Evolutionary conservation across 2,888 invertebrate species (phyloP).

Genomic region (Tenthredo notha): DNA sequence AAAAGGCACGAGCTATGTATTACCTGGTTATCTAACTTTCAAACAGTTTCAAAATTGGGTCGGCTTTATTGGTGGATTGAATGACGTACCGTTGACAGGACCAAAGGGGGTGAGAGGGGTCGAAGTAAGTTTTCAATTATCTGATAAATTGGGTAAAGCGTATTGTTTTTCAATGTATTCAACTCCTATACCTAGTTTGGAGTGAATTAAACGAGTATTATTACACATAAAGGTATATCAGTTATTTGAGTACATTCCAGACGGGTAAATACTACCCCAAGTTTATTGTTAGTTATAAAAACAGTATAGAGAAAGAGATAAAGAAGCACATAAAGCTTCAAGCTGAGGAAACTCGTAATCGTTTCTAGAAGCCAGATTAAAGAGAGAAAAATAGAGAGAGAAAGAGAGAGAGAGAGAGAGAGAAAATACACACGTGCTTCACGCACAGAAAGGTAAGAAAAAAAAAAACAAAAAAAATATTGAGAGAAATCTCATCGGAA

Average conservation of each 20-base stretch:
- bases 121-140: constrained; percentile 44
- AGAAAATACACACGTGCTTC: no score
- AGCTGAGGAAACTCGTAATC: background rate
- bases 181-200: background rate
- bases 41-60: background rate
- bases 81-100: background rate
- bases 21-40: background rate
- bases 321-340: background rate
- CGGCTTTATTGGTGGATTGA: constrained; percentile 8
- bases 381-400: background rate
- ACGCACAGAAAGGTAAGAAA: no score
- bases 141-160: background rate
- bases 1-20: background rate
- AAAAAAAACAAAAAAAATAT: no score
- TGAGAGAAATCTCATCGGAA: background rate
- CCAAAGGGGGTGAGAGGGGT: background rate
- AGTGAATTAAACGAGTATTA: background rate
- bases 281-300: background rate
- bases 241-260: background rate
- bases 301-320: background rate
- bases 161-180: background rate
- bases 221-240: background rate
- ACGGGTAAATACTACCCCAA: background rate
- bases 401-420: no score
- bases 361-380: background rate